phyloP scores from a whole-genome alignment of 2,113 vertebrate species.

The Tapirus terrestris region DNA sequence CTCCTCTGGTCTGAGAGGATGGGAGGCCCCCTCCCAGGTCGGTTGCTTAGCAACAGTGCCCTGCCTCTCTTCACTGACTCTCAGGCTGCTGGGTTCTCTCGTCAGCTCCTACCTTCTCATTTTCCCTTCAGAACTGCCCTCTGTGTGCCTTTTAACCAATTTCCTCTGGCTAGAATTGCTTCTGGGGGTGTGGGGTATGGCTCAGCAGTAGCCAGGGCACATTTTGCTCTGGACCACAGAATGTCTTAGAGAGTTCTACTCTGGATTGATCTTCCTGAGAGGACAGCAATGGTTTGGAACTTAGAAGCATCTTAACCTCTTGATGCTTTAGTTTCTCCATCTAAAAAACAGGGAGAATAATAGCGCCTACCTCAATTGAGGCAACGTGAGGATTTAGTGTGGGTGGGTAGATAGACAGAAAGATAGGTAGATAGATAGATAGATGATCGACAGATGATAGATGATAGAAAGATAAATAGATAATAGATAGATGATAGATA shows the following conservation, averaged over 20 bases:
- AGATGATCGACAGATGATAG: neutral
- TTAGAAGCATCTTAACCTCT: neutral
- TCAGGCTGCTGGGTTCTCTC: neutral
- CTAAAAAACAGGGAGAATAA: neutral
- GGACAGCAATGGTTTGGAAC: neutral
- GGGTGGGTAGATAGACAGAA: neutral
- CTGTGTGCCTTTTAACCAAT: neutral
- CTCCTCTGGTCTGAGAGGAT: neutral
- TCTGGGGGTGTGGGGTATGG: neutral
- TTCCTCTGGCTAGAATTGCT: neutral
- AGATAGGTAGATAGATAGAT: neutral
- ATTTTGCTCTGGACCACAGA: neutral
- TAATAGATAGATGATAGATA: neutral
- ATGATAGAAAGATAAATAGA: neutral
- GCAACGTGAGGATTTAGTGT: neutral
- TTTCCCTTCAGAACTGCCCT: neutral
- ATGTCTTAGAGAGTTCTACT: neutral
- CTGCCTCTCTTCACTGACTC: neutral
- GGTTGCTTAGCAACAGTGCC: conserved; percentile 65
- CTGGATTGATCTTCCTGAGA: neutral
- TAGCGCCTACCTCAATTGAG: neutral
- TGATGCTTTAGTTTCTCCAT: neutral
- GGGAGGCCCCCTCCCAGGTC: neutral
- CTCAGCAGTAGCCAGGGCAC: neutral
- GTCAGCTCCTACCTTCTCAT: neutral